These are phyloP conservation scores for Labroides dimidiatus DNA, from an alignment of 2,797 vertebrate species.

Conservation along the genomic window DNA sequence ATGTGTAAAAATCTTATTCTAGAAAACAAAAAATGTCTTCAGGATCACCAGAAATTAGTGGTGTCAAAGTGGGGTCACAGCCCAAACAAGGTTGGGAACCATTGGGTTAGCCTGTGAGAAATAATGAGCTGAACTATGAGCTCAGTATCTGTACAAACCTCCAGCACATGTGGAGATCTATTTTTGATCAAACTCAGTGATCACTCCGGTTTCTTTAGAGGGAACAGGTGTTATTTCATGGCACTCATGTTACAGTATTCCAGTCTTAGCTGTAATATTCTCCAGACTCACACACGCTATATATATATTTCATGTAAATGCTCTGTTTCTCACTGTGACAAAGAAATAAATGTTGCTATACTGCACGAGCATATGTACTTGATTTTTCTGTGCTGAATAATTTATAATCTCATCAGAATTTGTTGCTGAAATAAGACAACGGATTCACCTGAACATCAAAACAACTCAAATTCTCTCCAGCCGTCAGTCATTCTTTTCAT, in stretches of 20 bases:
- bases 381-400: constrained; percentile 10
- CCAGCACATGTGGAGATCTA: constrained; percentile 16
- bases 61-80: too few relatives aligned
- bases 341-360: constrained; percentile 4
- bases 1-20: too few relatives aligned
- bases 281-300: not conserved
- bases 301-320: constrained; percentile 4
- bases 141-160: constrained; percentile 25
- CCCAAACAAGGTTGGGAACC: too few relatives aligned
- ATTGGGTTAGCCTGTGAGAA: too few relatives aligned
- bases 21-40: too few relatives aligned
- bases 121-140: not conserved
- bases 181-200: constrained; percentile 31
- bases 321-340: not conserved
- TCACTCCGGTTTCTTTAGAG: constrained; percentile 18
- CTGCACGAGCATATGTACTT: constrained; percentile 12
- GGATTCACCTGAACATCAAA: constrained; percentile 4
- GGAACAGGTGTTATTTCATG: constrained; percentile 32
- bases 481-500: not conserved
- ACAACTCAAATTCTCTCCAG: not conserved
- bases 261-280: constrained; percentile 1
- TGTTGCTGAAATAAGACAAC: constrained; percentile 5
- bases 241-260: constrained; percentile 17
- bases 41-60: too few relatives aligned
- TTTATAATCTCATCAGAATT: not conserved